phyloP scores from a whole-genome alignment of 2,888 invertebrate species.

The Nipponacmea schrenckii region DNA sequence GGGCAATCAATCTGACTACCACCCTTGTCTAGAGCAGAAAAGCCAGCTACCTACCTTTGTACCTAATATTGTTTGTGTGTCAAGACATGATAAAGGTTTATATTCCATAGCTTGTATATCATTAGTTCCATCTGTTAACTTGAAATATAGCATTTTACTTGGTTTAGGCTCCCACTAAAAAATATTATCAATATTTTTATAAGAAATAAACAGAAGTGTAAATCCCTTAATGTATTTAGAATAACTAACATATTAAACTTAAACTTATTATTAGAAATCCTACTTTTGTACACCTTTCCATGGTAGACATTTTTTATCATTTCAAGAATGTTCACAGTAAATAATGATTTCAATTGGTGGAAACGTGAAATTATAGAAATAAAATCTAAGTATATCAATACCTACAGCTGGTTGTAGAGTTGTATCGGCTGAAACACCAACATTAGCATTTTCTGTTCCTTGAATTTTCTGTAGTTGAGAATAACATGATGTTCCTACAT shows the following conservation, averaged over 20 bases:
- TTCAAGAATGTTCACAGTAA: too few species aligned
- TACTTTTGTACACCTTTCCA: too few species aligned
- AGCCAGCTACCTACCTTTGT: conserved; percentile 61
- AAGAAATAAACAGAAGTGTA: too few species aligned
- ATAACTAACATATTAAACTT: too few species aligned
- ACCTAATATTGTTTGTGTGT: conserved; percentile 64
- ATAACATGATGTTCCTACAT: conserved; percentile 75
- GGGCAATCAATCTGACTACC: too few species aligned
- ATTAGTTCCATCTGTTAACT: conserved; percentile 81
- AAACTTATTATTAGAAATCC: too few species aligned
- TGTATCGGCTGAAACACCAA: conserved; percentile 62
- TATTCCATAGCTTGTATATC: conserved; percentile 80
- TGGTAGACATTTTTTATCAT: too few species aligned
- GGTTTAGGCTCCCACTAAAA: conserved; percentile 71
- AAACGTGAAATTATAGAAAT: too few species aligned
- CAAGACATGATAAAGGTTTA: conserved; percentile 69
- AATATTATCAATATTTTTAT: background rate
- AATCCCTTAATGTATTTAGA: too few species aligned
- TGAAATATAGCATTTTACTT: conserved; percentile 78
- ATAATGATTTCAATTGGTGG: too few species aligned
- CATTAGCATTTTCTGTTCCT: conserved; percentile 69
- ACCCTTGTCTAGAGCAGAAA: too few species aligned
- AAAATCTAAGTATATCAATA: too few species aligned
- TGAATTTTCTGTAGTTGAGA: conserved; percentile 74
- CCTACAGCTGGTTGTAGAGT: conserved; percentile 43